These are phyloP conservation scores for Tenthredo livida DNA, from an alignment of 2,888 invertebrate genomes.

Conservation along the genomic window DNA sequence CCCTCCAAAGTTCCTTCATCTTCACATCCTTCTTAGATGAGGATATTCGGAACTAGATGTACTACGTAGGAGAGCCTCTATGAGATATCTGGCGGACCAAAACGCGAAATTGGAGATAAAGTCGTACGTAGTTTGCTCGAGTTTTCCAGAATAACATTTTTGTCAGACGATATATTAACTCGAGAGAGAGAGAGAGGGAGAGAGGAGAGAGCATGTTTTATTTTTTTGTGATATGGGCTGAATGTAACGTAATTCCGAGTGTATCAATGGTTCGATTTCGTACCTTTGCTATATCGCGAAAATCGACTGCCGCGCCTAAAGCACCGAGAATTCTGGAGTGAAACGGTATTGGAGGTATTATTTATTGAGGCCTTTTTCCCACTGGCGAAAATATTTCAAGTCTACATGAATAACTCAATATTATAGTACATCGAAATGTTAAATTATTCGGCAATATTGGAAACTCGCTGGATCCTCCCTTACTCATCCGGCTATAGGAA, in stretches of 20 bases:
- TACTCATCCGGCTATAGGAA: not conserved
- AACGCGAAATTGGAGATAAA: not conserved
- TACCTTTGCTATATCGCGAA: not conserved
- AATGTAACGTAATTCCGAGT: not conserved
- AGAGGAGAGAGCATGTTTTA: not conserved
- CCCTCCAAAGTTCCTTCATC: not conserved
- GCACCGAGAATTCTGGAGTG: not conserved
- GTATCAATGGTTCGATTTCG: not conserved
- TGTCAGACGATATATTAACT: not conserved
- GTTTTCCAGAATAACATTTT: no score
- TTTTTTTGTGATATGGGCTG: not conserved
- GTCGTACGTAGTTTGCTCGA: not conserved
- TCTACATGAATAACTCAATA: constrained; percentile 18
- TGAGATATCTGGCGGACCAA: not conserved
- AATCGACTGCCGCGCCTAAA: not conserved
- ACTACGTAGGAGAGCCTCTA: not conserved
- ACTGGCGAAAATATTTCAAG: not conserved
- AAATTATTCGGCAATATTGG: not conserved
- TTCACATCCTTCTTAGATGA: not conserved
- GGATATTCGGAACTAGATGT: not conserved
- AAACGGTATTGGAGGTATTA: not conserved
- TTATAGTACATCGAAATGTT: not conserved
- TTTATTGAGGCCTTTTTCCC: not conserved
- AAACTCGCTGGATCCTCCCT: not conserved
- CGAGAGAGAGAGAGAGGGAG: not conserved